phyloP scores from a whole-genome alignment of 2,797 vertebrate genomes.

The Acrocephalus scirpaceus region DNA sequence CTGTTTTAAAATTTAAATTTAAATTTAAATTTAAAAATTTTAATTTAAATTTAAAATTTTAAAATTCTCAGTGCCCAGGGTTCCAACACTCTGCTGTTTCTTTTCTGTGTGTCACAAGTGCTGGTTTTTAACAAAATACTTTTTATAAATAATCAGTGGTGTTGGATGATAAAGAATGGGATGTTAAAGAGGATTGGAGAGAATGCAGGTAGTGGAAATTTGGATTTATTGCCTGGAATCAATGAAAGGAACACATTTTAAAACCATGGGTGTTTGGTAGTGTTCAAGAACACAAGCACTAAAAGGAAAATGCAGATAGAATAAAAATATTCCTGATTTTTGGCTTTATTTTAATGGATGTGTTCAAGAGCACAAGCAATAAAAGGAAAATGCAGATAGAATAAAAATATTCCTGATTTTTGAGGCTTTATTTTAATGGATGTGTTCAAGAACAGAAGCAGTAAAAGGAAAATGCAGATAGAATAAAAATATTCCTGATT shows the following conservation, averaged over 20 bases:
- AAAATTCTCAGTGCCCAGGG: too few species aligned
- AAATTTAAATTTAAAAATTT: too few species aligned
- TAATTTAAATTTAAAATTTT: too few species aligned
- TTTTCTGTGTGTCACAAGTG: accelerated
- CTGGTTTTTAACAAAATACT: neutral
- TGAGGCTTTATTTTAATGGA: neutral
- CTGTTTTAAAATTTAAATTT: too few species aligned
- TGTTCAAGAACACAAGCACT: neutral
- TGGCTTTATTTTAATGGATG: neutral
- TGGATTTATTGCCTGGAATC: neutral
- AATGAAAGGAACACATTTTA: neutral
- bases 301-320: neutral
- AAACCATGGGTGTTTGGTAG: neutral
- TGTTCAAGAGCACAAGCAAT: neutral
- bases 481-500: neutral
- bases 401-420: neutral
- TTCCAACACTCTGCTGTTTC: neutral
- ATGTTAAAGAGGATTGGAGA: neutral
- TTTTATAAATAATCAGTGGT: neutral
- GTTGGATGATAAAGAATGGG: neutral
- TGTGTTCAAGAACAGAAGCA: neutral
- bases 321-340: neutral
- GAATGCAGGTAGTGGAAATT: neutral
- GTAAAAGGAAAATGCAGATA: neutral
- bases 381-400: neutral